Evolutionary conservation across 1,140 invertebrate species (phyloP).

Genomic region (Camponotus vicinus): DNA sequence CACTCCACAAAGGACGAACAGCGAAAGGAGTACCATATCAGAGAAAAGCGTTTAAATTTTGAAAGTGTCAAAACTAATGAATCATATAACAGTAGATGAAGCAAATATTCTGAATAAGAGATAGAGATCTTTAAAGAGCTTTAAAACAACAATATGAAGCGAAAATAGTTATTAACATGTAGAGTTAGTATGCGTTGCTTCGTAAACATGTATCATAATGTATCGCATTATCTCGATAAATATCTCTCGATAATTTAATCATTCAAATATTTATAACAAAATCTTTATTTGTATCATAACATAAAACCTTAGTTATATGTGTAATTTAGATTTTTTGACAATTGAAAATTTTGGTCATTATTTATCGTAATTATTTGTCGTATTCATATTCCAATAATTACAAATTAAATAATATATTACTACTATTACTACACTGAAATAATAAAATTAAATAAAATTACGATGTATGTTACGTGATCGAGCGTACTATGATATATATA

Average conservation of each 20-base stretch:
- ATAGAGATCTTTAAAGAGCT: neutral
- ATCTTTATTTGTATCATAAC: neutral
- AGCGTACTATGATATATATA: neutral
- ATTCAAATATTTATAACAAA: neutral
- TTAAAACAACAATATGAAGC: neutral
- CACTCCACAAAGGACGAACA: constrained; percentile 72
- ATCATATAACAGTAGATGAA: neutral
- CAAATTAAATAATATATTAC: neutral
- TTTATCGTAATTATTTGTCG: neutral
- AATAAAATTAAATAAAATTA: neutral
- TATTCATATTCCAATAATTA: neutral
- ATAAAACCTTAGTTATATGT: neutral
- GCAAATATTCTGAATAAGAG: neutral
- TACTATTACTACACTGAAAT: neutral
- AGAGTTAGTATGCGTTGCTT: neutral
- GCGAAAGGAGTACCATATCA: constrained; percentile 74
- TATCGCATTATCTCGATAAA: neutral
- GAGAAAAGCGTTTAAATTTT: constrained; percentile 77
- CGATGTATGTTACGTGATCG: neutral
- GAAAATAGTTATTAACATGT: neutral
- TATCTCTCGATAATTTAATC: neutral
- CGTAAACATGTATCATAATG: neutral
- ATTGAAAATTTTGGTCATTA: neutral
- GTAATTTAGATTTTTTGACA: neutral
- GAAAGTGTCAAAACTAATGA: neutral